Evolutionary conservation across 2,888 invertebrate species (phyloP).

Genomic region (Antitype chi): DNA sequence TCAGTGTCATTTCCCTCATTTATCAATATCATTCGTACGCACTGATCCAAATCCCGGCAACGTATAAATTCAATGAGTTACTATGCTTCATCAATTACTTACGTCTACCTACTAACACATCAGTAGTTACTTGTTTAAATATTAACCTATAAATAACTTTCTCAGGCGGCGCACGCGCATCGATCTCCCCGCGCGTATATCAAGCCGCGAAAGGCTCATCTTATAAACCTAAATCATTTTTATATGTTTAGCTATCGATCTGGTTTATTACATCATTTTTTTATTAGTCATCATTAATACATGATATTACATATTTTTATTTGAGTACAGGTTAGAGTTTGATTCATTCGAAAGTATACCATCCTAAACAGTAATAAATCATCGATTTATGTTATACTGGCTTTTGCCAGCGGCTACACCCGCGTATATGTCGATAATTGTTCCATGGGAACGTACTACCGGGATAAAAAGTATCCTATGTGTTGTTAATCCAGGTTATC

Average conservation of each 20-base stretch:
- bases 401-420: not conserved
- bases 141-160: conserved; percentile 67
- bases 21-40: conserved; percentile 37
- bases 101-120: conserved; percentile 25
- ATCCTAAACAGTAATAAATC: conserved; percentile 22
- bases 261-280: conserved; percentile 51
- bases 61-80: conserved; percentile 38
- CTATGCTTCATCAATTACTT: conserved; percentile 45
- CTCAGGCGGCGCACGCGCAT: conserved; percentile 61
- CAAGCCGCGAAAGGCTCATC: conserved; percentile 43
- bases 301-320: conserved; percentile 42
- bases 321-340: conserved; percentile 28
- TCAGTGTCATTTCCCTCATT: conserved; percentile 35
- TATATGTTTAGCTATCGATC: conserved; percentile 30
- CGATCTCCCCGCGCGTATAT: conserved; percentile 63
- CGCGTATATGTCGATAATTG: too few species aligned
- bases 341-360: conserved; percentile 25
- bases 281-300: conserved; percentile 1
- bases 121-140: conserved; percentile 37
- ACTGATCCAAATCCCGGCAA: conserved; percentile 42
- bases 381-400: conserved; percentile 30
- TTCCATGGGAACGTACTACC: too few species aligned
- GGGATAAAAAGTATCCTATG: too few species aligned
- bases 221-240: conserved; percentile 52
- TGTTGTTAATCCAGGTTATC: too few species aligned